Base-by-base conservation (phyloP, 2,888 invertebrate genomes). In the Metellina segmentata region DNA sequence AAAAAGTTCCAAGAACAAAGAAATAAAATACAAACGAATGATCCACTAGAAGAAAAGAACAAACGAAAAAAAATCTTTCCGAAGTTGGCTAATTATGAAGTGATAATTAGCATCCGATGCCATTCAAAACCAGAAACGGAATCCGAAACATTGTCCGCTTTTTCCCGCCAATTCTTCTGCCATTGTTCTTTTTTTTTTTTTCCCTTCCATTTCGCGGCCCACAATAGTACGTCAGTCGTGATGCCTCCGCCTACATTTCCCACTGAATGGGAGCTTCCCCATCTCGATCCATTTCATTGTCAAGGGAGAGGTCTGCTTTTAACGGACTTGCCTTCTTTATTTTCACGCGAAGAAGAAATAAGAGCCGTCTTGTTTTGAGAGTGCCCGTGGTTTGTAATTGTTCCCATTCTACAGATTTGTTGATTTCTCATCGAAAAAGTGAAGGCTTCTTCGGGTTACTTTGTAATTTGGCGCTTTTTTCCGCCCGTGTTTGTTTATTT, bases 221-320 rank as follows among this genome's bases (percentile, higher is more conserved):
- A 85, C 79, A 90, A 85, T 89, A 74, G 79, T 83, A 61, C 61
- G 85, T 77, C 85, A 79, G 79, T 72, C 34, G 83, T 82, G 72
- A 72, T 7, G 69, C 20, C 48, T 7, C 51, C 83, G 78, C 85
- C 85, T 78, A 82, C 89, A 69, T 89, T 81, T 70, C 13, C 11
- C 49, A 34, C 69, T 70, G 49, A 77, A 77, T 48, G 70, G 52
- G 19, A 70, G n/a, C 72, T 82, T 70, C n/a, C n/a, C n/a, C n/a
- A n/a, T n/a, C 70, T 52, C 20, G 8, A 53, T 49, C 19, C 71
- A 20, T 51, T 61, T 51, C 78, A 7, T 78, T 78, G 78, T 78
- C 52, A 52, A 34, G 34, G 1, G 34, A 34, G 34, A 34, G 78
- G 51, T 52, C 19, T n/a, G 34, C 69, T 51, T 83, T 83, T 83